Percentiles rank a stretch among this genome's conserved stretches.
These are phyloP conservation scores for Tolmerus cingulatus DNA, from an alignment of 2,888 invertebrate species.

Conservation along the genomic window DNA sequence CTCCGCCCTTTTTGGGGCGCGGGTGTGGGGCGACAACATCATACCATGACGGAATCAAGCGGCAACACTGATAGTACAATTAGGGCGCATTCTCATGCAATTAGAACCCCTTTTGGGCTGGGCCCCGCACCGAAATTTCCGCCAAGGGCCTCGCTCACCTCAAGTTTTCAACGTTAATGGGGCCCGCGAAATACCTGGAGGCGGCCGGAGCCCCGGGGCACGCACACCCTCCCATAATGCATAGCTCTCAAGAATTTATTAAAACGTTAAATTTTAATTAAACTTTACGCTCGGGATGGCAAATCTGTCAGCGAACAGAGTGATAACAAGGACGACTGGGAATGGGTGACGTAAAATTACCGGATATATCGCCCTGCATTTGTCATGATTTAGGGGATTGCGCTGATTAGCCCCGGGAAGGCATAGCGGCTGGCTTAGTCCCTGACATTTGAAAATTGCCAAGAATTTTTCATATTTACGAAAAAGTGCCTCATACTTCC, in stretches of 20 bases:
- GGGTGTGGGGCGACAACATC: not conserved
- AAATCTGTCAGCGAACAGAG: constrained; percentile 10
- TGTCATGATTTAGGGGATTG: not conserved
- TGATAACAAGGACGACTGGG: not conserved
- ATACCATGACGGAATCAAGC: not conserved
- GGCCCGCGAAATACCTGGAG: not conserved
- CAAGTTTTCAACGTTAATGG: not conserved
- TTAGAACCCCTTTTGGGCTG: not conserved
- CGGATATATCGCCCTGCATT: constrained; percentile 9
- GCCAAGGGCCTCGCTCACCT: not conserved
- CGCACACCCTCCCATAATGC: not conserved
- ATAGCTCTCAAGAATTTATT: constrained; percentile 27
- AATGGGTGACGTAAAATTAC: not conserved
- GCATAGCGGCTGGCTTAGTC: not conserved
- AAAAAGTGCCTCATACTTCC: not conserved
- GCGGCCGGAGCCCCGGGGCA: not conserved
- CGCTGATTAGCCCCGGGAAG: not conserved
- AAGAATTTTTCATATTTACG: not conserved
- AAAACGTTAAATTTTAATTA: constrained; percentile 39
- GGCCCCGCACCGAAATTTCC: not conserved
- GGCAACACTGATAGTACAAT: not conserved
- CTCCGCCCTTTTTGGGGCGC: not conserved
- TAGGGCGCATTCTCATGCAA: not conserved
- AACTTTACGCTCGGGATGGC: constrained; percentile 17
- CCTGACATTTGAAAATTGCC: not conserved